Percentiles rank a stretch among this genome's conserved stretches.
Conservation (phyloP, 2,797 vertebrate species). For the Paratrypauchen microcephalus region DNA sequence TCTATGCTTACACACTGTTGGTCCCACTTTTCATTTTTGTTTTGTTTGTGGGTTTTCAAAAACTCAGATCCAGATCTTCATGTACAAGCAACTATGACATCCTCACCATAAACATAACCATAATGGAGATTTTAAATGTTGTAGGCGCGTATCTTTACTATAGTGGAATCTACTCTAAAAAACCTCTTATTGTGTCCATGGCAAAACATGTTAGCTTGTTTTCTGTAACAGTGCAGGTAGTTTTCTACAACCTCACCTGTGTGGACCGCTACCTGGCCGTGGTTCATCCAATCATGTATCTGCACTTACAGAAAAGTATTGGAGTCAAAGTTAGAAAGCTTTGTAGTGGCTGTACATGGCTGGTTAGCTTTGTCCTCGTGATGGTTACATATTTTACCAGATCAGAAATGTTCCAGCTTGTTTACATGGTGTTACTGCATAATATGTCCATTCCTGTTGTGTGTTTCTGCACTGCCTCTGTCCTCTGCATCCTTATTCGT, state of each 20-base stretch:
- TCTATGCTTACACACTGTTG: neutral
- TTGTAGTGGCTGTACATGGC: neutral
- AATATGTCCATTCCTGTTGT: neutral
- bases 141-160: fast-evolving
- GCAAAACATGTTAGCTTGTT: fast-evolving
- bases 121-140: neutral
- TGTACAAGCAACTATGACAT: no score
- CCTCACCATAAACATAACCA: no score
- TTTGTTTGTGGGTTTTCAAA: no score
- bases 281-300: conserved; percentile 4
- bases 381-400: neutral
- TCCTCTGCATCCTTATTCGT: conserved; percentile 22
- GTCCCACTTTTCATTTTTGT: neutral
- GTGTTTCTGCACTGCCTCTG: conserved; percentile 24
- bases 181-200: fast-evolving
- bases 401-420: neutral
- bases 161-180: fast-evolving
- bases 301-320: no score
- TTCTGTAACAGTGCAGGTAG: fast-evolving
- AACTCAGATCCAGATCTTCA: no score
- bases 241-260: conserved; percentile 16
- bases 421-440: fast-evolving
- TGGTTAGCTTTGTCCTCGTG: neutral
- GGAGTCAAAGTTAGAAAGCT: neutral
- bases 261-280: conserved; percentile 22